phyloP scores from a whole-genome alignment of 1,140 invertebrate genomes.

The Heliconius himera region DNA sequence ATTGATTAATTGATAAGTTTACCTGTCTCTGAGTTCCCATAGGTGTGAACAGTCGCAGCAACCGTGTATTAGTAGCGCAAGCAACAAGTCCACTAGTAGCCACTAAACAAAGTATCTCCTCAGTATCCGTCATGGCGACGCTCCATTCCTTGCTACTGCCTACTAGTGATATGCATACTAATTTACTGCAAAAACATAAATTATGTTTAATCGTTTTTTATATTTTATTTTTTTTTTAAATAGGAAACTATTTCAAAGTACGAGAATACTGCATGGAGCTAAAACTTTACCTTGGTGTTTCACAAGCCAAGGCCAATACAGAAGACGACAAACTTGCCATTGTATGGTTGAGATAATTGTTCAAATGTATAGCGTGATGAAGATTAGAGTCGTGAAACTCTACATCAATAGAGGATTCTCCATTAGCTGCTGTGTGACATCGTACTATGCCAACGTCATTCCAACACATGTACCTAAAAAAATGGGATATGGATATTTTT shows the following conservation, averaged over 20 bases:
- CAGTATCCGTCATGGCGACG: constrained; percentile 87
- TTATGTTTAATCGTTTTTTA: not conserved
- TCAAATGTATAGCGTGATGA: constrained; percentile 94
- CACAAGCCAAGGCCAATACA: constrained; percentile 90
- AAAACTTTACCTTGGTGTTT: constrained; percentile 76
- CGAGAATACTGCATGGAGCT: too few species aligned
- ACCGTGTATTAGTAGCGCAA: constrained; percentile 87
- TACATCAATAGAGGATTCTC: constrained; percentile 92
- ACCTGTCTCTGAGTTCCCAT: constrained; percentile 92
- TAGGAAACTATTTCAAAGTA: not conserved
- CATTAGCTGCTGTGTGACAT: constrained; percentile 85
- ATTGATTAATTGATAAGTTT: not conserved
- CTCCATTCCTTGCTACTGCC: constrained; percentile 95
- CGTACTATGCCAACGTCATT: constrained; percentile 92
- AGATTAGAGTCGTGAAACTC: constrained; percentile 96
- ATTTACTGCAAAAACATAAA: constrained; percentile 81
- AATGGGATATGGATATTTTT: not conserved
- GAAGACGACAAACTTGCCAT: constrained; percentile 92
- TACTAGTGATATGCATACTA: constrained; percentile 89
- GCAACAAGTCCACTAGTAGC: constrained; percentile 89
- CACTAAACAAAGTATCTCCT: constrained; percentile 88
- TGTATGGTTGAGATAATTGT: constrained; percentile 89
- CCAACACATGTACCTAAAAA: constrained; percentile 88
- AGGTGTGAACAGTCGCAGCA: constrained; percentile 91
- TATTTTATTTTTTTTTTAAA: not conserved